Evolutionary conservation across 2,888 invertebrate species (phyloP).

Genomic region (Lycophotia porphyrea): DNA sequence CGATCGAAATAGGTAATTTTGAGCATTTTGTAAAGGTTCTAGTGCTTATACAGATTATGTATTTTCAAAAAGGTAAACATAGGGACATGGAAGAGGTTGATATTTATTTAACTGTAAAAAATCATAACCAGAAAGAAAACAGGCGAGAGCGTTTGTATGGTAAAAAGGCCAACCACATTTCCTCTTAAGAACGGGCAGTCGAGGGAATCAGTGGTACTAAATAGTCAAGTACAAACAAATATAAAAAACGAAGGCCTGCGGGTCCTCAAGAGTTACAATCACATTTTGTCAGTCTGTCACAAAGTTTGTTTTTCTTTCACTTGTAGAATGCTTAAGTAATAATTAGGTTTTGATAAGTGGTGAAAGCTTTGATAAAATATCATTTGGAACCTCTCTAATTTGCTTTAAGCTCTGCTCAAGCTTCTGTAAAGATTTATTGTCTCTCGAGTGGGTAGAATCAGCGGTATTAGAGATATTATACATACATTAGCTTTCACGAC

Average conservation of each 20-base stretch:
- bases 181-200: too few relatives aligned
- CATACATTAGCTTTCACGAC: neutral
- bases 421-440: neutral
- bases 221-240: neutral
- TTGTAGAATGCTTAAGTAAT: neutral
- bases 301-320: neutral
- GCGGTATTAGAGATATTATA: neutral
- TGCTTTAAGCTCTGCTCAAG: neutral
- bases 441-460: neutral
- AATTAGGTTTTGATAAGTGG: neutral
- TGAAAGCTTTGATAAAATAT: conserved; percentile 14
- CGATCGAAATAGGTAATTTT: too few relatives aligned
- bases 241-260: neutral
- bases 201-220: neutral
- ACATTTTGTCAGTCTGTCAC: neutral
- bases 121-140: too few relatives aligned
- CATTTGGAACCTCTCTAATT: neutral
- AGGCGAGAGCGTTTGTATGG: too few relatives aligned
- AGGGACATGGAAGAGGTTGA: too few relatives aligned
- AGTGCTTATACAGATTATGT: too few relatives aligned
- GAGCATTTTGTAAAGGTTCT: too few relatives aligned
- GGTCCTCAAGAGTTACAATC: neutral
- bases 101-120: too few relatives aligned
- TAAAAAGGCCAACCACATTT: too few relatives aligned
- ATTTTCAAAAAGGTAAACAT: too few relatives aligned